phyloP scores from a whole-genome alignment of 2,113 vertebrate genomes.

The Platysternon megacephalum region DNA sequence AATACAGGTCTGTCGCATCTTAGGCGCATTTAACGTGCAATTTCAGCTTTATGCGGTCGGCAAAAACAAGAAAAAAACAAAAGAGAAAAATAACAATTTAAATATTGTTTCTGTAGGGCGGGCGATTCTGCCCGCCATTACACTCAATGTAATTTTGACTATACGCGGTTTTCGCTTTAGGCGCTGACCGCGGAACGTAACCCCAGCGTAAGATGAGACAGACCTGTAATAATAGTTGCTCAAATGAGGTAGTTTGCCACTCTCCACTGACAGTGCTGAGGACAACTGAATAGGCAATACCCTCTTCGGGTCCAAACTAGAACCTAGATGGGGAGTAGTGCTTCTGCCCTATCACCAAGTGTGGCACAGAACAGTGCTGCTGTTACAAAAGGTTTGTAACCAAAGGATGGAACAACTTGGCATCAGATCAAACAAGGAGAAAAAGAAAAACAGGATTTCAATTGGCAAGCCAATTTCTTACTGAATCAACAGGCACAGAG shows the following conservation, averaged over 20 bases:
- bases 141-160: no score
- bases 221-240: not conserved
- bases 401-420: not conserved
- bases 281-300: not conserved
- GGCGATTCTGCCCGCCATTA: no score
- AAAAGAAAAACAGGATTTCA: not conserved
- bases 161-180: no score
- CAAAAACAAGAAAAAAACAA: no score
- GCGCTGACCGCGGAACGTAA: no score
- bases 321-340: not conserved
- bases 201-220: no score
- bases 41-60: no score
- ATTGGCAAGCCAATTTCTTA: not conserved
- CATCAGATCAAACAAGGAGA: not conserved
- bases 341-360: not conserved
- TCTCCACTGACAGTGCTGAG: not conserved
- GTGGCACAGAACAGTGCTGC: not conserved
- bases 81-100: no score
- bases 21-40: no score
- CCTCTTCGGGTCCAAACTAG: not conserved
- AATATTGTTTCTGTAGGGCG: no score
- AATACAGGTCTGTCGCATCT: no score
- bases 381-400: not conserved
- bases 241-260: not conserved
- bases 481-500: not conserved